phyloP scores from a whole-genome alignment of 2,797 vertebrate species.

The Potorous gilbertii region DNA sequence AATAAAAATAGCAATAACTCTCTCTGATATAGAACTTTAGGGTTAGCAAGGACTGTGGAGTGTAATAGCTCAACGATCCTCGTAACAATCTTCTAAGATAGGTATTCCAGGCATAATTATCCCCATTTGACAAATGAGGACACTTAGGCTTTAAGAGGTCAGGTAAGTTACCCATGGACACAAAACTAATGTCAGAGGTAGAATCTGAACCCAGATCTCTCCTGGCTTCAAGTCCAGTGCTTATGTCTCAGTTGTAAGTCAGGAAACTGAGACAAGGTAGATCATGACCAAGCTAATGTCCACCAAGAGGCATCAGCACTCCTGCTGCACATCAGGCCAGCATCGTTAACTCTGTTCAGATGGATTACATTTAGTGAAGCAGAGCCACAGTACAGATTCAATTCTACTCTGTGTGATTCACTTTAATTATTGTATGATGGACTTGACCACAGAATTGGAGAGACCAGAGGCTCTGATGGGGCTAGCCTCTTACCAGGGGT shows the following conservation, averaged over 20 bases:
- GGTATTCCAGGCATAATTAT: not conserved
- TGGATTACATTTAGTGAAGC: not conserved
- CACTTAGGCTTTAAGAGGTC: not conserved
- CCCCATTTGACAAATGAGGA: not conserved
- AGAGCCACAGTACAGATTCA: not conserved
- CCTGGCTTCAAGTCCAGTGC: not conserved
- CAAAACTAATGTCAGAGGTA: not conserved
- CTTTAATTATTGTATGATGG: not conserved
- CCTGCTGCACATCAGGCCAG: not conserved
- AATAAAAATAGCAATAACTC: not conserved
- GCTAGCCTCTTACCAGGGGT: not conserved
- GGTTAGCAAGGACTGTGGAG: not conserved
- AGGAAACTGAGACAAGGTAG: slow-evolving; percentile 37
- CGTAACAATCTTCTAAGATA: not conserved
- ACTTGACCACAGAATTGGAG: not conserved
- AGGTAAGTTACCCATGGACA: not conserved
- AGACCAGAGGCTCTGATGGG: not conserved
- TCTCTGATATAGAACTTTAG: not conserved
- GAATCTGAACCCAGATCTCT: not conserved
- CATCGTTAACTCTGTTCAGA: not conserved
- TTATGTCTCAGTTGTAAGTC: not conserved
- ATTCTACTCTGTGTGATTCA: not conserved
- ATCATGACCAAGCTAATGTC: not conserved
- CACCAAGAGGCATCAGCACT: not conserved
- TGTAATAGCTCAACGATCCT: not conserved